These are phyloP conservation scores for Hipposideros larvatus DNA, from an alignment of 2,797 vertebrate species.

Conservation along the genomic window DNA sequence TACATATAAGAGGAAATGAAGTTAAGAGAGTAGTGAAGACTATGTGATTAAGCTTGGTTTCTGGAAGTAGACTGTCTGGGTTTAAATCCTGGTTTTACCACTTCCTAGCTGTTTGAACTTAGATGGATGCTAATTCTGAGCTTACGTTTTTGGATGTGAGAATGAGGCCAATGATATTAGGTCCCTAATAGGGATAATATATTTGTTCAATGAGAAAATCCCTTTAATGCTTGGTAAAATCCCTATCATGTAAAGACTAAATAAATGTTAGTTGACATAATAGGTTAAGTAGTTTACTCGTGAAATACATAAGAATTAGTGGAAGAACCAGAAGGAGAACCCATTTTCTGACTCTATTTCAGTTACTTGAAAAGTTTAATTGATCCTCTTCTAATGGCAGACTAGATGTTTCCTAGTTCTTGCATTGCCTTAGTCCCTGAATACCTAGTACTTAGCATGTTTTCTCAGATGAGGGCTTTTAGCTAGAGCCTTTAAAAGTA, in stretches of 20 bases:
- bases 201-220: neutral
- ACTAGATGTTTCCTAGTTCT: neutral
- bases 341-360: neutral
- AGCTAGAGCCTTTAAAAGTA: slow-evolving; percentile 26
- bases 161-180: neutral
- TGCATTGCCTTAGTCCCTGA: neutral
- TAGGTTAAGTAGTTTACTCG: neutral
- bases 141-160: neutral
- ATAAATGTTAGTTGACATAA: neutral
- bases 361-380: neutral
- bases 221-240: neutral
- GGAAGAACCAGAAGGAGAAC: neutral
- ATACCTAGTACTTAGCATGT: neutral
- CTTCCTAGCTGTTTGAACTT: neutral
- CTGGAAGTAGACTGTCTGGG: neutral
- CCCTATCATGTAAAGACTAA: neutral
- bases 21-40: neutral
- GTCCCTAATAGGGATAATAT: neutral
- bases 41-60: neutral
- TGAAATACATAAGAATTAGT: neutral
- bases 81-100: neutral
- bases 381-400: neutral
- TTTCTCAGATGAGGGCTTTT: slow-evolving; percentile 2
- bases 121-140: neutral
- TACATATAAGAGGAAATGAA: neutral